Percentiles rank a stretch among this genome's conserved stretches.
Conservation (phyloP, 2,113 vertebrate genomes). For the Alexandromys fortis region DNA sequence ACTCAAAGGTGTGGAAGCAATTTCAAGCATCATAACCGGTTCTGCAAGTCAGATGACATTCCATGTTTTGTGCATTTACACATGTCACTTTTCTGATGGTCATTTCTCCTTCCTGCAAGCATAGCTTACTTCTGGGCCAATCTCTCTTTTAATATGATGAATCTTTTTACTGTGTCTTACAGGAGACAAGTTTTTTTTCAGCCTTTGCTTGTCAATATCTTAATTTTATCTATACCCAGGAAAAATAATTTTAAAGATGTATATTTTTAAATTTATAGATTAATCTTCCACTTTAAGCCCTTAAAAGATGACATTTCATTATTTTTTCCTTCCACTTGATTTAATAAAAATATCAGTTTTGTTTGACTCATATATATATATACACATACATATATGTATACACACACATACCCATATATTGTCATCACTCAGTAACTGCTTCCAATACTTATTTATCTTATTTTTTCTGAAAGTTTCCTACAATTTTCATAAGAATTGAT, state of each 20-base stretch:
- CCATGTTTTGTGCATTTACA: neutral
- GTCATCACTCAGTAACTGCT: neutral
- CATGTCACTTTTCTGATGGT: neutral
- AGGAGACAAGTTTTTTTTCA: neutral
- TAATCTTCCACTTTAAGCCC: neutral
- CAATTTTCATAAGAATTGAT: neutral
- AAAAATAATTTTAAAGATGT: neutral
- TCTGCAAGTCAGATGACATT: too few species aligned
- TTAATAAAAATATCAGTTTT: neutral
- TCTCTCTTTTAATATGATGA: neutral
- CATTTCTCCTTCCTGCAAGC: neutral
- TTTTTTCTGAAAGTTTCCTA: neutral
- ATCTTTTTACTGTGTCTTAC: neutral
- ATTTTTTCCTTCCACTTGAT: neutral
- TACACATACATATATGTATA: too few species aligned
- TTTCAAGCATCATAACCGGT: neutral
- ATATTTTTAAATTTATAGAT: neutral
- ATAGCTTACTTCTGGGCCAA: neutral
- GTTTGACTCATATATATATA: too few species aligned
- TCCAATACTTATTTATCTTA: neutral
- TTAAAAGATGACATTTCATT: slow-evolving; percentile 10
- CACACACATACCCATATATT: too few species aligned
- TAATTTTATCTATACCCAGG: slow-evolving; percentile 4
- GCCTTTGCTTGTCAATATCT: neutral
- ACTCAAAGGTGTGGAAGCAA: accelerated